Evolutionary conservation across 2,888 invertebrate species (phyloP), one percentile per base, ranked within the genome.

Genomic region (Gandaritis pyraliata): DNA sequence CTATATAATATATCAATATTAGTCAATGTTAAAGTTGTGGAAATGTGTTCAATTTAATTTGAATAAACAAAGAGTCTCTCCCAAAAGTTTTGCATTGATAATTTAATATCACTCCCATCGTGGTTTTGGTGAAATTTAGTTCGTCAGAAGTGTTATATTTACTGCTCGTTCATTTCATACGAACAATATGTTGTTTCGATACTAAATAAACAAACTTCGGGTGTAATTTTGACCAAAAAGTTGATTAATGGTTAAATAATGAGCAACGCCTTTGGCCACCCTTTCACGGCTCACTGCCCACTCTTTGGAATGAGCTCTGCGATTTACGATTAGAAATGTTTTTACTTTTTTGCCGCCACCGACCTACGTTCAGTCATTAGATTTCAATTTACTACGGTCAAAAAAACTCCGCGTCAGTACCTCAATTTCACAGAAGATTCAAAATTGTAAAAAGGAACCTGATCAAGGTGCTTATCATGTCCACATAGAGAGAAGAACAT

Each of bases 171-270:
- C 33, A 33, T 50, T 48, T 52, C 45, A 43, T 30, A 39, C 45
- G 41, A 55, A 41, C n/a, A n/a, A n/a, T n/a, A n/a, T n/a, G n/a
- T n/a, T 45, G 33, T 58, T 58, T 59, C 50, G 10, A 39, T 41
- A 56, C 39, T 50, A 57, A 59, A 65, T 62, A 62, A 64, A 68
- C 62, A 62, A 57, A 64, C 64, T 65, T 60, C 47, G 66, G 62
- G 61, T 64, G 69, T 67, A 64, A 66, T 71, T 71, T 71, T 62
- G 54, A 54, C 67, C 69, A 65, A 66, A 70, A 71, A 68, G 69
- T 69, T 69, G 69, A 71, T 71, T 69, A 66, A 71, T 71, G 69
- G 69, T 67, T 68, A 65, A 67, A 71, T 71, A 71, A 71, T 71
- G 71, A 71, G 69, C 66, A 59, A 60, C 71, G 69, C 69, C 65